Conservation (phyloP, 30 jellyfish, hydroid and myxozoan genomes). For the Pelagia noctiluca region DNA sequence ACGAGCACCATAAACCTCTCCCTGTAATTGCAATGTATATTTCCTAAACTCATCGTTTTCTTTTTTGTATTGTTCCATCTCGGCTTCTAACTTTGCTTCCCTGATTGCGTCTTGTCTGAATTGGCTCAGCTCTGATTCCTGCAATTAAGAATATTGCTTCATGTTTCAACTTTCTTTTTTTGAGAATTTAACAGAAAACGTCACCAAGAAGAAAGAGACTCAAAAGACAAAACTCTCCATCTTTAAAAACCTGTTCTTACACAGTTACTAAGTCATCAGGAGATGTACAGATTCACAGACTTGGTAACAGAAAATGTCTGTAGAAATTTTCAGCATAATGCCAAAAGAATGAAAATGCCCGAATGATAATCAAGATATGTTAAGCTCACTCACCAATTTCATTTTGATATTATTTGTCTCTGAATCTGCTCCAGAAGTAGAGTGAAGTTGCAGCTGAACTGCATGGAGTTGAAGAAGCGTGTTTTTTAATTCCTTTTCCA, state of each 20-base stretch:
- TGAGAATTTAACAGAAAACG: too few species aligned
- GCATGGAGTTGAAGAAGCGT: conserved; percentile 93
- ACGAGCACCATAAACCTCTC: conserved; percentile 98
- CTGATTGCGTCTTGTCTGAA: conserved; percentile 88
- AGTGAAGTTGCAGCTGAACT: conserved; percentile 93
- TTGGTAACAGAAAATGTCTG: background rate
- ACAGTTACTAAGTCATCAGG: too few species aligned
- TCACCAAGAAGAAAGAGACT: too few species aligned
- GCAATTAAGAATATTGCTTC: conserved; percentile 10
- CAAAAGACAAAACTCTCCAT: too few species aligned
- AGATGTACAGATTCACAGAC: too few species aligned
- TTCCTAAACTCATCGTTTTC: conserved; percentile 83
- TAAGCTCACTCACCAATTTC: conserved; percentile 68
- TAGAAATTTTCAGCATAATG: background rate
- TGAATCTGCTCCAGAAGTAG: conserved; percentile 71
- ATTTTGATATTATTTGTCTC: conserved; percentile 74
- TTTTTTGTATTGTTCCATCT: conserved; percentile 57
- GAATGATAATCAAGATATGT: background rate
- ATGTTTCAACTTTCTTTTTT: too few species aligned
- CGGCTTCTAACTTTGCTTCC: conserved; percentile 85
- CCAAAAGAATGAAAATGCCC: background rate
- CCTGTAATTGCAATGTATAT: conserved; percentile 78
- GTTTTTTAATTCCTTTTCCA: conserved; percentile 87
- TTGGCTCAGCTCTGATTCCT: conserved; percentile 90
- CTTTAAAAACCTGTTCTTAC: too few species aligned